Evolutionary conservation across 2,888 invertebrate species (phyloP).

Genomic region (Pammene aurita): DNA sequence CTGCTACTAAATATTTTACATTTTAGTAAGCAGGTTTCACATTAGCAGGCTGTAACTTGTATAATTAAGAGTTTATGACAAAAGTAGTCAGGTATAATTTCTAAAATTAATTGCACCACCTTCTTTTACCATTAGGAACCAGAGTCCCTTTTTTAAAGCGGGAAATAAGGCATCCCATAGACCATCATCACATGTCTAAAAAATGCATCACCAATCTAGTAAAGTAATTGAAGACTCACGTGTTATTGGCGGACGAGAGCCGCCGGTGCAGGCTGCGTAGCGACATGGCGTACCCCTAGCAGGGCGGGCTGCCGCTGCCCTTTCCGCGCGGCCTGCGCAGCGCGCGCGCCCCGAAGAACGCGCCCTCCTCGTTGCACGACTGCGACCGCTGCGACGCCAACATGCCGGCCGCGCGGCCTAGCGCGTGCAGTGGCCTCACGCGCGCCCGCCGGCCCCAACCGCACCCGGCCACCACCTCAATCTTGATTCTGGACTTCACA

Average conservation of each 20-base stretch:
- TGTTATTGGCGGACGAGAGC: slow-evolving; percentile 84
- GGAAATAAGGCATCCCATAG: no score
- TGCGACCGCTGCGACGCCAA: slow-evolving; percentile 81
- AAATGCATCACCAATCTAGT: neutral
- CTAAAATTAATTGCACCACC: no score
- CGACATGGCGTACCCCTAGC: slow-evolving; percentile 86
- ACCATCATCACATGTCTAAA: no score
- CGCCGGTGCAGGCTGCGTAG: slow-evolving; percentile 86
- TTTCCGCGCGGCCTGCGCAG: slow-evolving; percentile 84
- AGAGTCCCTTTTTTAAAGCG: no score
- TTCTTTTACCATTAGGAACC: no score
- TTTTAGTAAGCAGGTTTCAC: no score
- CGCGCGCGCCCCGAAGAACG: slow-evolving; percentile 81
- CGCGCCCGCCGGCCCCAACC: slow-evolving; percentile 82
- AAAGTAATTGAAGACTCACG: slow-evolving; percentile 69
- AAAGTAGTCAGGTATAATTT: no score
- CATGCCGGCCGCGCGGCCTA: slow-evolving; percentile 79
- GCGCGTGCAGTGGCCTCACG: slow-evolving; percentile 79
- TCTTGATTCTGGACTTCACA: slow-evolving; percentile 56
- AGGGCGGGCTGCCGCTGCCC: slow-evolving; percentile 83
- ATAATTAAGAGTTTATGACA: no score
- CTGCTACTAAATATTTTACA: no score
- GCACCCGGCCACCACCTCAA: slow-evolving; percentile 81
- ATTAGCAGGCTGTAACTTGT: no score
- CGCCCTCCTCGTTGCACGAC: slow-evolving; percentile 82